A percentile compares a stretch with the other conserved stretches of the same genome.
These are phyloP conservation scores for Ochotona princeps DNA, from an alignment of 2,113 vertebrate species.

Conservation along the genomic window DNA sequence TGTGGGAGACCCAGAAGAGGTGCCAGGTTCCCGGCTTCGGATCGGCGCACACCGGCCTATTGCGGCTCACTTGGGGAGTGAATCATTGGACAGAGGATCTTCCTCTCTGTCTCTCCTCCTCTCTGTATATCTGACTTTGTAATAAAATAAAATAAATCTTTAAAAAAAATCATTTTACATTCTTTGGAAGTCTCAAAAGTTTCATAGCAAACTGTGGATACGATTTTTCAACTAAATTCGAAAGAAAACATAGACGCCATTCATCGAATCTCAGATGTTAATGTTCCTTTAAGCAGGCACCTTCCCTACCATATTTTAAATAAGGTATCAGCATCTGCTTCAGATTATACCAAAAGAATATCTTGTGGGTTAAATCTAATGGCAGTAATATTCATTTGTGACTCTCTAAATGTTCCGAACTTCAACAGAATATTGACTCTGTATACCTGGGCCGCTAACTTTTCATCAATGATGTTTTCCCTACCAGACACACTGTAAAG, in stretches of 20 bases:
- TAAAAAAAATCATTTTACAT: no score
- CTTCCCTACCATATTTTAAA: constrained; percentile 15
- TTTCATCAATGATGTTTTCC: neutral
- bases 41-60: no score
- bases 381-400: neutral
- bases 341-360: neutral
- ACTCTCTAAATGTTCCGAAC: constrained; percentile 19
- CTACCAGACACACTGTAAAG: neutral
- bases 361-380: constrained; percentile 29
- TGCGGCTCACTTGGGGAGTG: no score
- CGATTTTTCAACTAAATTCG: neutral
- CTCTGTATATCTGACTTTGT: no score
- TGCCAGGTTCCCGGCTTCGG: no score
- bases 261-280: constrained; percentile 43
- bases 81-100: no score
- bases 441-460: neutral
- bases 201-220: neutral
- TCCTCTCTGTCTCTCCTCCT: no score
- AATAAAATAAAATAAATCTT: no score
- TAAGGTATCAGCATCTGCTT: neutral
- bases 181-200: neutral
- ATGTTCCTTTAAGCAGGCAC: constrained; percentile 30
- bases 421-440: constrained; percentile 25
- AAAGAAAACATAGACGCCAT: neutral
- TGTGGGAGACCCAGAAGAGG: no score